Conservation (phyloP, 2,888 invertebrate genomes). For the Nebria brevicollis region DNA sequence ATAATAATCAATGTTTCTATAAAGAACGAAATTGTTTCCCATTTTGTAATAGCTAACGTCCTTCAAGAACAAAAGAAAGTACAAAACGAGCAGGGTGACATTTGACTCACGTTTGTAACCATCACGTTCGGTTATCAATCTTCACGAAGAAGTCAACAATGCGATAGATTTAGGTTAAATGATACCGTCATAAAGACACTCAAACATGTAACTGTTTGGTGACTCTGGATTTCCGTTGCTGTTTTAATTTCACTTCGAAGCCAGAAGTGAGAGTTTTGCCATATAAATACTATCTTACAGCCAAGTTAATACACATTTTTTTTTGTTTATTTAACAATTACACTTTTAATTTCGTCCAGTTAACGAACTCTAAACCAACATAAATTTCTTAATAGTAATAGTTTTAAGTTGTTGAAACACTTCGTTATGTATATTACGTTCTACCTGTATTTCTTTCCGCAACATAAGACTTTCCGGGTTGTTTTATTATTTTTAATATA, state of each 20-base stretch:
- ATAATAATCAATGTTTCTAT: neutral
- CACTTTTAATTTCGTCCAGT: neutral
- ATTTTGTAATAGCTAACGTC: neutral
- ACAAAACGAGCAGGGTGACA: neutral
- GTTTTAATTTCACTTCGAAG: neutral
- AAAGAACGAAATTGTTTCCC: neutral
- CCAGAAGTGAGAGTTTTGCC: neutral
- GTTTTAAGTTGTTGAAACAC: neutral
- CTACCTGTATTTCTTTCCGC: neutral
- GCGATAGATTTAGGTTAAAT: neutral
- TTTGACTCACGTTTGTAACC: neutral
- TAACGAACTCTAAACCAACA: neutral
- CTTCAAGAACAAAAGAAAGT: neutral
- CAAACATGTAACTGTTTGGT: neutral
- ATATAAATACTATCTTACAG: neutral
- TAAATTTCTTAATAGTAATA: neutral
- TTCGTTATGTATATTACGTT: neutral
- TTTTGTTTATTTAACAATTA: neutral
- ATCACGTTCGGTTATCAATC: neutral
- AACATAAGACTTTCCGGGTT: neutral
- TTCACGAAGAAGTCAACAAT: neutral
- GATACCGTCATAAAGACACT: neutral
- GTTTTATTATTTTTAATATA: neutral
- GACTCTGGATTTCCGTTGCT: neutral
- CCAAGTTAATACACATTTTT: neutral